These are phyloP conservation scores for Premnoplex brunnescens DNA, from an alignment of 2,797 vertebrate species.

Conservation along the genomic window DNA sequence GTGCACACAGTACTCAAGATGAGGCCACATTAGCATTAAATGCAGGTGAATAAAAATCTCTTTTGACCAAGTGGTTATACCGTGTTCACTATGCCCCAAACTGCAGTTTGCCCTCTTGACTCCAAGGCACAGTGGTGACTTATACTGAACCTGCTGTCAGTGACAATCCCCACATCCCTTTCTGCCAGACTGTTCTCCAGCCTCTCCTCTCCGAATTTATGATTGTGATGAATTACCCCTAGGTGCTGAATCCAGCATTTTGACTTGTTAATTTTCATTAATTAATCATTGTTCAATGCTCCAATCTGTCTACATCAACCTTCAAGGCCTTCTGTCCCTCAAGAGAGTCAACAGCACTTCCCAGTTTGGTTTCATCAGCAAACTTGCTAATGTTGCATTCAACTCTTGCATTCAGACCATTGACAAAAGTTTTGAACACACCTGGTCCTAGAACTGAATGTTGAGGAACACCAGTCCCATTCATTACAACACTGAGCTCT, in stretches of 20 bases:
- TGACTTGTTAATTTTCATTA: background rate
- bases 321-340: background rate
- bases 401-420: background rate
- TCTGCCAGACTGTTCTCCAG: background rate
- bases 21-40: background rate
- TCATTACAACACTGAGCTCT: background rate
- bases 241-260: background rate
- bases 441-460: background rate
- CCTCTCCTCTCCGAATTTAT: background rate
- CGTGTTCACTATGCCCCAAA: background rate
- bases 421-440: background rate
- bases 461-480: background rate
- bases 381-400: background rate
- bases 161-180: background rate
- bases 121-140: background rate
- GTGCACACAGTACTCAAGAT: background rate
- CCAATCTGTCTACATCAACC: background rate
- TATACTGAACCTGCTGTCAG: background rate
- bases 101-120: background rate
- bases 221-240: accelerated
- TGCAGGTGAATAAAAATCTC: accelerated
- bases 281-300: background rate
- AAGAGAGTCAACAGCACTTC: background rate
- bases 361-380: background rate
- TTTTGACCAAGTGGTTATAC: background rate